A percentile compares a stretch with the other conserved stretches of the same genome.
Conservation (phyloP, 2,113 vertebrate genomes). For the Cyprinodon brontotheroides region DNA sequence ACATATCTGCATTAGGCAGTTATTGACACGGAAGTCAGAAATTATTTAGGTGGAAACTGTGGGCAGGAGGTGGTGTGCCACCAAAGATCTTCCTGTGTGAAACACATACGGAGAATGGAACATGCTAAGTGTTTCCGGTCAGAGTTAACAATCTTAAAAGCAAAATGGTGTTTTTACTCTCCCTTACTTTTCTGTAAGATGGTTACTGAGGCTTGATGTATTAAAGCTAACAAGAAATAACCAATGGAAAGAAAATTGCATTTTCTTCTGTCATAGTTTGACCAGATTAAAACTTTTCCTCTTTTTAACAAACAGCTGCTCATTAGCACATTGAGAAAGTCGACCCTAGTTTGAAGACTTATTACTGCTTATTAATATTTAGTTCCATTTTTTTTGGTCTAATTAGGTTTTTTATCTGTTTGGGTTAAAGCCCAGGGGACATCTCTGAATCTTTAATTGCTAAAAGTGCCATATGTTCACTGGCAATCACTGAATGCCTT, state of each 20-base stretch:
- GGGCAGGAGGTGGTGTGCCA: neutral
- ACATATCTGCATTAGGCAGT: neutral
- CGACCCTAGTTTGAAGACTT: neutral
- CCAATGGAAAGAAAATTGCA: neutral
- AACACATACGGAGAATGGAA: neutral
- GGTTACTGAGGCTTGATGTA: no score
- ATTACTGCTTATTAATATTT: neutral
- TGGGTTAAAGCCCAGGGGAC: neutral
- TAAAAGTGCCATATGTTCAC: constrained; percentile 8
- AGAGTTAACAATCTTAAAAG: neutral
- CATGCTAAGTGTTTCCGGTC: neutral
- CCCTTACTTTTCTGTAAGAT: no score
- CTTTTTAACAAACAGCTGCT: neutral
- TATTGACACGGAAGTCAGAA: neutral
- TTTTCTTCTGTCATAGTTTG: neutral
- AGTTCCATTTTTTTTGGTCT: neutral
- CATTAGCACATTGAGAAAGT: neutral
- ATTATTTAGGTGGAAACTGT: neutral
- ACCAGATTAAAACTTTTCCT: neutral
- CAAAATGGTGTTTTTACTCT: neutral
- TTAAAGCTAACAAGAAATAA: neutral
- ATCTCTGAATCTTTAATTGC: neutral
- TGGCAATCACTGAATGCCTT: neutral
- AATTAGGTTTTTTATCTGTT: neutral
- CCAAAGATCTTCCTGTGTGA: neutral